phyloP scores from a whole-genome alignment of 1,140 invertebrate species.

The Harpegnathos saltator region DNA sequence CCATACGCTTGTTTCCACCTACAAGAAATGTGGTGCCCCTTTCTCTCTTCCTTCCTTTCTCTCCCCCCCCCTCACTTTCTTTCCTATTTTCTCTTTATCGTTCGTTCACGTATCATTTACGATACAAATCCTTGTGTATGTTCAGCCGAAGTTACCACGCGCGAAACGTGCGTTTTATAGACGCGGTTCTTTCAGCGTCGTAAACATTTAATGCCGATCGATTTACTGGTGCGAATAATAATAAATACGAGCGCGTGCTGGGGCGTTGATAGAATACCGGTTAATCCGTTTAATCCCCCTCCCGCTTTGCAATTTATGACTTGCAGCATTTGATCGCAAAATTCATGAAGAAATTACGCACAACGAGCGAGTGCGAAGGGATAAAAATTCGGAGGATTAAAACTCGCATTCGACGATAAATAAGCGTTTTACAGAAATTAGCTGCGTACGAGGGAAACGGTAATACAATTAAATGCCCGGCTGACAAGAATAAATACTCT shows the following conservation, averaged over 20 bases:
- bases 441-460: not conserved
- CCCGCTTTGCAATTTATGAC: constrained; percentile 37
- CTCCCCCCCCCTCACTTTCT: no score
- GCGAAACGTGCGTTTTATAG: constrained; percentile 35
- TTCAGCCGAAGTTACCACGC: not conserved
- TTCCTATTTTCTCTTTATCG: no score
- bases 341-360: constrained; percentile 6
- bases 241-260: constrained; percentile 45
- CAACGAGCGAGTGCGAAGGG: not conserved
- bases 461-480: not conserved
- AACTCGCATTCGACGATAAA: not conserved
- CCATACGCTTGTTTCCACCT: not conserved
- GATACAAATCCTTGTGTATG: constrained; percentile 29
- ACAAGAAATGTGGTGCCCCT: constrained; percentile 24
- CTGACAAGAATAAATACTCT: no score
- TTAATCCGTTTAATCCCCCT: constrained; percentile 48
- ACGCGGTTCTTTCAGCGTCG: constrained; percentile 45
- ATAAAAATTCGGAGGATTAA: constrained; percentile 1
- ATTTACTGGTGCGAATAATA: constrained; percentile 57
- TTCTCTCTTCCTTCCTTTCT: not conserved
- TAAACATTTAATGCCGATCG: constrained; percentile 70
- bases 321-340: constrained; percentile 41
- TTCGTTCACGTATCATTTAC: constrained; percentile 6
- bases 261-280: constrained; percentile 50
- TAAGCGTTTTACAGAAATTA: constrained; percentile 6